Base-by-base conservation (phyloP, 1,140 invertebrate species). In the Arion vulgaris region DNA sequence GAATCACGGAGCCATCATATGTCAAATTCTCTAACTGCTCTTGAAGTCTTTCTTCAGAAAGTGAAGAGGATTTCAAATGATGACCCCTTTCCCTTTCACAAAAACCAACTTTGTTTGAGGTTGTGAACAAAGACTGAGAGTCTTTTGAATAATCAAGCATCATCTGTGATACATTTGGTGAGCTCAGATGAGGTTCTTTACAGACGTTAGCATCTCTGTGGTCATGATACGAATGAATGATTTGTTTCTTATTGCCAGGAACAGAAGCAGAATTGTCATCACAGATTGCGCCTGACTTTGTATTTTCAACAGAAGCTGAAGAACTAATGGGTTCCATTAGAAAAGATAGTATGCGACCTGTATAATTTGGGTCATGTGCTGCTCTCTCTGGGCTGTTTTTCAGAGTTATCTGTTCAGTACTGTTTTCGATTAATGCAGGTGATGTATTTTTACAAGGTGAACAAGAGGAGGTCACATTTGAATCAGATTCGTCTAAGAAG, bases 401-500 rank as follows among this genome's bases (percentile, higher is more conserved):
- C 2, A 2, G 62, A 23, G 4, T 66, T 28, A 5, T 66, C 32
- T 11, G 28, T 66, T 32, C n/a, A 15, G 5, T 11, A 5, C 62
- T 66, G 9, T 4, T 32, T 32, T 66, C 62, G 5, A 66, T 32
- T 9, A 28, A 53, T 53, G 1, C 19, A 51, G 73, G 45, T 53
- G 73, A 75, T 34, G 45, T 28, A 34, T 17, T 28, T 19, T 19
- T 45, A 2, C 7, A 2, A 13, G 28, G 73, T n/a, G 38, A 45
- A 28, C 73, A 45, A 2, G 73, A 75, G 13, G 41, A 51, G 1
- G 73, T 75, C 73, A 75, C 73, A 49, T 39, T n/a, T 51, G 73
- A 45, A 75, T 75, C 73, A 19, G 41, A 51, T 5, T 75, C 73
- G 34, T 75, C 32, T 32, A 75, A 32, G 28, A 75, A 75, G 26